A percentile compares a stretch with the other conserved stretches of the same genome.
These are phyloP conservation scores for Leptobrachium leishanense DNA, from an alignment of 2,113 vertebrate genomes.

Conservation along the genomic window DNA sequence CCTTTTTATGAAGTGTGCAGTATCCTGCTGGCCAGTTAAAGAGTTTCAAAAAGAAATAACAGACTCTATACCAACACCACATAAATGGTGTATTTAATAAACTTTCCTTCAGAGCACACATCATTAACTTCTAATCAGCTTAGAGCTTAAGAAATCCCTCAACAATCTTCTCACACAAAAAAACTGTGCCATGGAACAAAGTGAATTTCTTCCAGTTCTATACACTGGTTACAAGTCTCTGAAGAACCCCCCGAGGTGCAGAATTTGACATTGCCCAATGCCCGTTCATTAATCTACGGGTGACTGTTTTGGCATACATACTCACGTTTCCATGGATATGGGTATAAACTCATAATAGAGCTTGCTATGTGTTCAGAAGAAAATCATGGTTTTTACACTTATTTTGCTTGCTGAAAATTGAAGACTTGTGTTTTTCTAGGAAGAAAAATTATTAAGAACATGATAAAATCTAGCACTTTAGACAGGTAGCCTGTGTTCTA, in stretches of 20 bases:
- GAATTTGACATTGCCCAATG: constrained; percentile 22
- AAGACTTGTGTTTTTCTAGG: too few relatives aligned
- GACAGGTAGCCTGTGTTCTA: too few relatives aligned
- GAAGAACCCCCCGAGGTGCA: constrained; percentile 26
- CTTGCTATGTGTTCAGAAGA: background rate
- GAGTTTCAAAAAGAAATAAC: constrained; percentile 36
- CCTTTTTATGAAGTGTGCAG: constrained; percentile 20
- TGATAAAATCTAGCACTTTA: too few relatives aligned
- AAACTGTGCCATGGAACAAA: constrained; percentile 22
- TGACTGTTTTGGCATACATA: constrained; percentile 24
- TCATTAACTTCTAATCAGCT: constrained; percentile 46
- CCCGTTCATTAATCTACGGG: constrained; percentile 7
- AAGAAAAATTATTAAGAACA: too few relatives aligned
- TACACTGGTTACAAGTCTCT: constrained; percentile 24
- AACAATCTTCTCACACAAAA: constrained; percentile 40
- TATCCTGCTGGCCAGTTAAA: constrained; percentile 20
- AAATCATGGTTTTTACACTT: too few relatives aligned
- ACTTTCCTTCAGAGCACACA: constrained; percentile 35
- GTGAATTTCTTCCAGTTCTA: constrained; percentile 13
- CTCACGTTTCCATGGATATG: constrained; percentile 19
- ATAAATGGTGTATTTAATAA: constrained; percentile 38
- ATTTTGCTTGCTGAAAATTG: too few relatives aligned
- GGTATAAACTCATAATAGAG: background rate
- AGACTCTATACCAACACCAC: constrained; percentile 34
- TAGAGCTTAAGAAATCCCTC: constrained; percentile 36